These are phyloP conservation scores for Polymixis flavicincta DNA, from an alignment of 2,888 invertebrate genomes.

Conservation along the genomic window DNA sequence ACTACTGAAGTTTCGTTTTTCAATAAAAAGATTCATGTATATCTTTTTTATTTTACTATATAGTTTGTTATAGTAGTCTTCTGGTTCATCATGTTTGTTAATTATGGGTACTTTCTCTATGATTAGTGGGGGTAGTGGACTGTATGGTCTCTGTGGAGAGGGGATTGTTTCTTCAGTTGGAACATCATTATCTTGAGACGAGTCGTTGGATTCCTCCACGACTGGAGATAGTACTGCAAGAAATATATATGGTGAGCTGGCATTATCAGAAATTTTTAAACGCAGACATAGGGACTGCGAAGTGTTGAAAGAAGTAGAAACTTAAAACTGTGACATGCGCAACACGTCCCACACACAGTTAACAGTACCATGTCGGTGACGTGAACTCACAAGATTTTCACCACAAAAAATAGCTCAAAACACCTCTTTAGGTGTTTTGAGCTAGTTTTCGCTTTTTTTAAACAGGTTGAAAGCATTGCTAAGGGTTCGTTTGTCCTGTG, in stretches of 20 bases:
- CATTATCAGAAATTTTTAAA: neutral
- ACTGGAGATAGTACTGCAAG: slow-evolving; percentile 70
- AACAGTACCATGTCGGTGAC: no score
- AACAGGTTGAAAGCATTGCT: neutral
- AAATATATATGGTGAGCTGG: neutral
- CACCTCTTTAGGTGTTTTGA: no score
- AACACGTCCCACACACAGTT: no score
- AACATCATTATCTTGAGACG: slow-evolving; percentile 1
- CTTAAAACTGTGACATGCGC: no score
- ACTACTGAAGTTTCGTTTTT: slow-evolving; percentile 39
- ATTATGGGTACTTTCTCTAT: slow-evolving; percentile 65
- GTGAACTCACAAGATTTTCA: no score
- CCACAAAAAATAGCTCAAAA: no score
- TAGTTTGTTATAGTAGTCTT: slow-evolving; percentile 68
- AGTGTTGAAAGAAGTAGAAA: no score
- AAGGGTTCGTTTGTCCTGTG: neutral
- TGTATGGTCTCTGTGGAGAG: slow-evolving; percentile 23
- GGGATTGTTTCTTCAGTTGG: slow-evolving; percentile 16
- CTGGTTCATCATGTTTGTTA: slow-evolving; percentile 69
- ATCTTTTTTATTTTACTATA: slow-evolving; percentile 63
- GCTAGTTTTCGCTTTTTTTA: no score
- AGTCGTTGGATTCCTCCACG: slow-evolving; percentile 61
- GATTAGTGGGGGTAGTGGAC: slow-evolving; percentile 72
- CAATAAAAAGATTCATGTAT: slow-evolving; percentile 68
- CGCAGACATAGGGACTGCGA: no score